These are phyloP conservation scores for Rattus rattus DNA, from an alignment of 2,113 vertebrate species.

Conservation along the genomic window DNA sequence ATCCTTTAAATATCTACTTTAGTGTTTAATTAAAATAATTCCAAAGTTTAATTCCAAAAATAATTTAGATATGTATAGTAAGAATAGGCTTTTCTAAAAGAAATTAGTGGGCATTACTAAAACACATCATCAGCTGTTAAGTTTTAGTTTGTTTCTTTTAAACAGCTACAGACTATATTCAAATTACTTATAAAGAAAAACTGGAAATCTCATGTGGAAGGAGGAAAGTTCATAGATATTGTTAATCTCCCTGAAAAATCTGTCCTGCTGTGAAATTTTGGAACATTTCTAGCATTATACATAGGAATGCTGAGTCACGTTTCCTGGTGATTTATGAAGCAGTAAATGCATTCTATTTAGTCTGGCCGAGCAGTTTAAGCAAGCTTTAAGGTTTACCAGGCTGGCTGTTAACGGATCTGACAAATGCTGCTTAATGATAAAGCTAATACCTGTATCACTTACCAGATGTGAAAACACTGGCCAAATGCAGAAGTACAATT, in stretches of 20 bases:
- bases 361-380: slow-evolving; percentile 50
- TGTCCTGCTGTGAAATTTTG: slow-evolving; percentile 53
- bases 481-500: slow-evolving; percentile 52
- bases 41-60: slow-evolving; percentile 52
- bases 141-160: slow-evolving; percentile 53
- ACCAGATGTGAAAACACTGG: slow-evolving; percentile 36
- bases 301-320: slow-evolving; percentile 50
- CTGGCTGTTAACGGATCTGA: slow-evolving; percentile 54
- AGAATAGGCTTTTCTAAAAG: slow-evolving; percentile 47
- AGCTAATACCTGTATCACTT: slow-evolving; percentile 39
- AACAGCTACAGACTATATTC: slow-evolving; percentile 57
- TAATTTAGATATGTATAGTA: slow-evolving; percentile 52
- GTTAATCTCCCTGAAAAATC: slow-evolving; percentile 23
- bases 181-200: slow-evolving; percentile 66
- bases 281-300: slow-evolving; percentile 53
- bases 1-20: slow-evolving; percentile 44
- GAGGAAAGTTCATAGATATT: slow-evolving; percentile 4
- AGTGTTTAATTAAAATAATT: slow-evolving; percentile 41
- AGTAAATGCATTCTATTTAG: slow-evolving; percentile 51
- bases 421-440: slow-evolving; percentile 50
- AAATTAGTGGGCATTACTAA: slow-evolving; percentile 61
- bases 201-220: background rate
- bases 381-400: slow-evolving; percentile 62
- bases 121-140: slow-evolving; percentile 78
- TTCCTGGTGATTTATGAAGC: slow-evolving; percentile 40